Evolutionary conservation across 2,113 vertebrate species (phyloP), one percentile per base, ranked within the genome.

Genomic region (Labeo catla): DNA sequence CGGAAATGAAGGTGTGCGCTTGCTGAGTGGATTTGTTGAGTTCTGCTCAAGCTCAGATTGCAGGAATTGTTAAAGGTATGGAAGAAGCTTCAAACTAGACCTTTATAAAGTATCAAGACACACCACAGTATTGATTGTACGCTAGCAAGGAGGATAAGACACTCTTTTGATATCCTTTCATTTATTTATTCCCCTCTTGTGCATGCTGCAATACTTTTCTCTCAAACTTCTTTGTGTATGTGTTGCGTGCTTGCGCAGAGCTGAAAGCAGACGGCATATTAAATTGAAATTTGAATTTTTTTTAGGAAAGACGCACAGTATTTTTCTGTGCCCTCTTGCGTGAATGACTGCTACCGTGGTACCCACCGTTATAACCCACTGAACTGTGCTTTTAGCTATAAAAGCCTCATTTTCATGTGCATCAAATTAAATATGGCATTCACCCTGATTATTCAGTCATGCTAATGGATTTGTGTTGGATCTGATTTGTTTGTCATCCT

Each of bases 151-250:
- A 45, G 47, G 21, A 50, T 50, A 47, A 57, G 52, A 61, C 10
- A 66, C 39, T 15, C 11, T 72, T 45, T 81, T 86, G 63, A 73
- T 70, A 36, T 81, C 8, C 23, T 13, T 47, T 81, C 57, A 47
- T 86, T 28, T 86, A 73, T 57, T 86, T 59, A 54, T 72, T 39
- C 54, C 21, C 15, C 54, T 81, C 68, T 59, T 21, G 21, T 34
- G 19, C 7, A 63, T 59, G n/a, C n/a, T 50, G 83, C 83, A 76
- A 49, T 65, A 47, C 45, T 59, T 47, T 50, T 9, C 28, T 72
- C 81, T 34, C 45, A 19, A 36, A 61, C n/a, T 28, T 52, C 43
- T 66, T 78, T 34, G 45, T 66, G 76, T 73, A 8, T 66, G 23
- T 36, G 8, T 66, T 66, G 28, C 79, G 16, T 81, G 78, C 12